Conservation (phyloP, 1,140 invertebrate genomes). For the Trachymyrmex cornetzi region DNA sequence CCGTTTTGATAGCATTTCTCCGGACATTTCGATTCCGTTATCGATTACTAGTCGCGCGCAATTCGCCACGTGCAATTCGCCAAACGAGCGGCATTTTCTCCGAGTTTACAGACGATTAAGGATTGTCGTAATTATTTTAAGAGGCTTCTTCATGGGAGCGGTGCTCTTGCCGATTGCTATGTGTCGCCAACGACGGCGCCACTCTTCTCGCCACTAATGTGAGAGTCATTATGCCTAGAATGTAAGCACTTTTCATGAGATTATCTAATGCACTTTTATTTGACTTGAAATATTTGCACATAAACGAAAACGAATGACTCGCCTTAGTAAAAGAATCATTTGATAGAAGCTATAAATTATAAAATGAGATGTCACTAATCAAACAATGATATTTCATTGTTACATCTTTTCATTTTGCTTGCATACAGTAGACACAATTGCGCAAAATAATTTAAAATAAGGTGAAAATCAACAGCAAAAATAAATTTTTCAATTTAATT, state of each 20-base stretch:
- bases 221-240: constrained; percentile 42
- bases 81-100: constrained; percentile 52
- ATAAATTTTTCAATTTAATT: neutral
- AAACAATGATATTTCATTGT: neutral
- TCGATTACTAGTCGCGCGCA: neutral
- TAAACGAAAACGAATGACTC: constrained; percentile 19
- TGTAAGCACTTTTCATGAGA: constrained; percentile 32
- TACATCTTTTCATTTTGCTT: constrained; percentile 1
- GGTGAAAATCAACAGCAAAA: neutral
- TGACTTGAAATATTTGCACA: constrained; percentile 9
- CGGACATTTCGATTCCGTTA: constrained; percentile 45
- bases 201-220: constrained; percentile 50
- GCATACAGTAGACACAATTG: neutral
- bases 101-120: constrained; percentile 67
- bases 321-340: constrained; percentile 14
- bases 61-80: constrained; percentile 2
- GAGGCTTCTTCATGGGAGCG: constrained; percentile 62
- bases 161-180: constrained; percentile 62
- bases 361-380: constrained; percentile 16
- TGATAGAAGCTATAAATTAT: constrained; percentile 12
- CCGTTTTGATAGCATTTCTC: constrained; percentile 35
- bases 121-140: constrained; percentile 70
- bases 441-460: neutral
- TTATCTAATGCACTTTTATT: constrained; percentile 35
- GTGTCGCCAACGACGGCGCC: constrained; percentile 48